Evolutionary conservation across 1,140 invertebrate genomes (phyloP).

Genomic region (Nymphalis io): DNA sequence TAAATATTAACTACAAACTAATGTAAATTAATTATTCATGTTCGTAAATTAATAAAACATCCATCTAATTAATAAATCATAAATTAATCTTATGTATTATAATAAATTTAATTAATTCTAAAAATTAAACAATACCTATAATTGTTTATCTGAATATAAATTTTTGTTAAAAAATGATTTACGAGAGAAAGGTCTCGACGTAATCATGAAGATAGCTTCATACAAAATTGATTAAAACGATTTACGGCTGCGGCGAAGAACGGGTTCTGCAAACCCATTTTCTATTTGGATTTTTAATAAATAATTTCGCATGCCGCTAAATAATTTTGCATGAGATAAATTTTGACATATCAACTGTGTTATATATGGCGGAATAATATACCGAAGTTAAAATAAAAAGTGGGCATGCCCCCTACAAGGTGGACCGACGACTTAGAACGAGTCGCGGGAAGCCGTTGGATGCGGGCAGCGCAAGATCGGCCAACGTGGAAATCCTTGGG

Average conservation of each 20-base stretch:
- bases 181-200: conserved; percentile 18
- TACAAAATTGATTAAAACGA: conserved; percentile 37
- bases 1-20: no score
- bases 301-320: conserved; percentile 1
- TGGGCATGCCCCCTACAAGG: no score
- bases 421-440: no score
- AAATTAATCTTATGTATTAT: neutral
- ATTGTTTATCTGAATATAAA: conserved; percentile 7
- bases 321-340: neutral
- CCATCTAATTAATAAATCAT: no score
- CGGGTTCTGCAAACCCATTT: conserved; percentile 12
- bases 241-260: conserved; percentile 25
- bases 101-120: neutral
- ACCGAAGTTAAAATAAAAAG: no score
- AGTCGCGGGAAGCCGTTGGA: no score
- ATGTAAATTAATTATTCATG: no score
- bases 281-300: conserved; percentile 17
- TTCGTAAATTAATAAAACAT: no score
- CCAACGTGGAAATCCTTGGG: no score
- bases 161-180: conserved; percentile 28
- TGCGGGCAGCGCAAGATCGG: no score
- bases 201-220: conserved; percentile 36
- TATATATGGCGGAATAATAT: no score
- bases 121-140: neutral
- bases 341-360: neutral